These are phyloP conservation scores for Octopus sinensis DNA, from an alignment of 1,140 invertebrate species.

Conservation along the genomic window DNA sequence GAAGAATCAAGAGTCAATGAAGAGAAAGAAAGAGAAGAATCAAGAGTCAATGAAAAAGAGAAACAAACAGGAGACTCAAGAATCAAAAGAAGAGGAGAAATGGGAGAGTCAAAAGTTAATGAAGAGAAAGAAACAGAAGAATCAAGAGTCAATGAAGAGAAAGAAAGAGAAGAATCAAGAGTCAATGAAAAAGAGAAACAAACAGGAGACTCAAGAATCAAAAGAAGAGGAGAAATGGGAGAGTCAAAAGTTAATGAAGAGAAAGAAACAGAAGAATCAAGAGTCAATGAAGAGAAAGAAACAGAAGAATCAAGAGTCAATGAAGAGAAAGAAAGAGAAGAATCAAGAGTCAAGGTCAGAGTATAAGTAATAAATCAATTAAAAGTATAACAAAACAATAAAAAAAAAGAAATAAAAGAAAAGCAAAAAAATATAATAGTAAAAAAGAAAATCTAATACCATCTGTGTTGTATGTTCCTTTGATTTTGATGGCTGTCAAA, in stretches of 20 bases:
- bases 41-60: too few species aligned
- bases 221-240: too few species aligned
- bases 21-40: neutral
- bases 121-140: neutral
- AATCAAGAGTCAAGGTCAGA: neutral
- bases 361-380: neutral
- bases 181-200: too few species aligned
- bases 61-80: too few species aligned
- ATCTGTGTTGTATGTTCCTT: conserved; percentile 81
- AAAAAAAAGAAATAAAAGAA: neutral
- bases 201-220: too few species aligned
- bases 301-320: neutral
- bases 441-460: conserved; percentile 51
- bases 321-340: neutral
- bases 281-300: too few species aligned
- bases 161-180: neutral
- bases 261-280: too few species aligned
- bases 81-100: too few species aligned
- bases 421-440: neutral
- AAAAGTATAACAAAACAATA: neutral
- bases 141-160: neutral
- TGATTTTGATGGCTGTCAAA: conserved; percentile 88
- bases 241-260: too few species aligned
- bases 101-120: neutral
- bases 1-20: too few species aligned